Conservation (phyloP, 2,797 vertebrate genomes). For the Sarcoramphus papa region DNA sequence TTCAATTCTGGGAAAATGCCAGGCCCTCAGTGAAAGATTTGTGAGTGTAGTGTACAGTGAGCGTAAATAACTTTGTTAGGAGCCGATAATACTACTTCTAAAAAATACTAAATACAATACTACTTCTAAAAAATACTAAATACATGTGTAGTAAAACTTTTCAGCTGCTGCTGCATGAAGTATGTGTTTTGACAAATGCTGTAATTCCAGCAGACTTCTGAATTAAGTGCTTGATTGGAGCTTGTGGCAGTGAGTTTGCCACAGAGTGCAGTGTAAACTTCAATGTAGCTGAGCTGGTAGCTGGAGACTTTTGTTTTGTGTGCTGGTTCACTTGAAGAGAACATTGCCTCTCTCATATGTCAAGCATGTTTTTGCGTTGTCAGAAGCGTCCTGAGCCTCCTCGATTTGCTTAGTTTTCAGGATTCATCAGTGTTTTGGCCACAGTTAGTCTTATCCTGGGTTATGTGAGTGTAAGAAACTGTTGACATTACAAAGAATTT, state of each 20-base stretch:
- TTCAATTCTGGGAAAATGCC: background rate
- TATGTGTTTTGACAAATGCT: background rate
- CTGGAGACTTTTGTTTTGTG: background rate
- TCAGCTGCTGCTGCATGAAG: background rate
- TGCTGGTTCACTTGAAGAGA: background rate
- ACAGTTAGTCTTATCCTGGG: background rate
- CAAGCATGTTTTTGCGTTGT: background rate
- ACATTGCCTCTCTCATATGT: background rate
- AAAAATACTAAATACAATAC: background rate
- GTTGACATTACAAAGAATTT: background rate
- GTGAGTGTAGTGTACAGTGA: background rate
- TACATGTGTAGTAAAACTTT: background rate
- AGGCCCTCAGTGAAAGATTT: too few relatives aligned
- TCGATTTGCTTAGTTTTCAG: background rate
- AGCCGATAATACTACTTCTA: background rate
- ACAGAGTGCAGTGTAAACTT: background rate
- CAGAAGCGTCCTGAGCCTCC: background rate
- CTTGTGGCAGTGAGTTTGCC: background rate
- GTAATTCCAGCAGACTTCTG: background rate
- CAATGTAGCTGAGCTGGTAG: background rate
- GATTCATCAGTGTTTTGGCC: background rate
- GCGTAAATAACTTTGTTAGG: background rate
- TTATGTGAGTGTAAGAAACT: background rate
- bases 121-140: background rate
- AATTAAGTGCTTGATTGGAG: background rate